These are phyloP conservation scores for Oxyura jamaicensis DNA, from an alignment of 2,113 vertebrate genomes.

Conservation along the genomic window DNA sequence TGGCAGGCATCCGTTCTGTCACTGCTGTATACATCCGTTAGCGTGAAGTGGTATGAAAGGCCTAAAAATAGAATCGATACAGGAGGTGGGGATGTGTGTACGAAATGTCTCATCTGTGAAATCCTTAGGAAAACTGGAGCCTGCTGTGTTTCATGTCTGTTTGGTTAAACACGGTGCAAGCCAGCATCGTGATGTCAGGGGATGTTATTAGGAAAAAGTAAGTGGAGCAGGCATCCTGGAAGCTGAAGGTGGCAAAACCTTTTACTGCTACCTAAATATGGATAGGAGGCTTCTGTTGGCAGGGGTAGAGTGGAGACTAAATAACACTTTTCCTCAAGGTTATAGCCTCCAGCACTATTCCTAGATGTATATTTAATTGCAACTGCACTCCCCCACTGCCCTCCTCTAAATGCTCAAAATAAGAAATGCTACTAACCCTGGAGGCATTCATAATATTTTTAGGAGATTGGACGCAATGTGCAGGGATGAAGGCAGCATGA, in stretches of 20 bases:
- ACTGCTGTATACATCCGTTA: rapidly evolving
- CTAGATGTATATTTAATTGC: background rate
- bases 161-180: background rate
- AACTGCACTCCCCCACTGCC: background rate
- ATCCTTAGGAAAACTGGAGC: background rate
- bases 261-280: background rate
- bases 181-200: background rate
- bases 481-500: background rate
- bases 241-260: background rate
- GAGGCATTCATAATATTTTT: background rate
- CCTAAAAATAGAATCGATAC: background rate
- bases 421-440: background rate
- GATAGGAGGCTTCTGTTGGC: background rate
- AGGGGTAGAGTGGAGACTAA: background rate
- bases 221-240: background rate
- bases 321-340: background rate
- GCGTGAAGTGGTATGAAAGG: background rate
- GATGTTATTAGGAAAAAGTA: background rate
- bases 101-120: background rate
- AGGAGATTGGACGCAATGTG: background rate
- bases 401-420: background rate
- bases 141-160: background rate
- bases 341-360: background rate
- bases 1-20: background rate
- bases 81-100: background rate